phyloP scores from a whole-genome alignment of 2,113 vertebrate species.

The Benitochromis conjunctus region DNA sequence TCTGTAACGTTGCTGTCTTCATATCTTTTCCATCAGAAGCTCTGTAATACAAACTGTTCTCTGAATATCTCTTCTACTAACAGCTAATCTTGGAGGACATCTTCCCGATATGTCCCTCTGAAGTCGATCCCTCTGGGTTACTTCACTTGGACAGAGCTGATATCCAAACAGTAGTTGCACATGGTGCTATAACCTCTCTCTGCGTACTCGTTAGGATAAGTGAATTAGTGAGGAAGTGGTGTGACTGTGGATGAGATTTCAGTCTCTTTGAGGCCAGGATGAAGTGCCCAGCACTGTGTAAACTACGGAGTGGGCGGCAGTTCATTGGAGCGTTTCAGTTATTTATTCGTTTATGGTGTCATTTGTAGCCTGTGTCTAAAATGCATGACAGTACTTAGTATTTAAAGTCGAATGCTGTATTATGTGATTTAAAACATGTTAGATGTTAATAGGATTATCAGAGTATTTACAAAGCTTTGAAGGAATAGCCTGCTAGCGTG shows the following conservation, averaged over 20 bases:
- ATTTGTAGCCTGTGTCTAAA: background rate
- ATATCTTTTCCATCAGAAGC: background rate
- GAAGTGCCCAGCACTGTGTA: background rate
- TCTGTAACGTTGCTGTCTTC: background rate
- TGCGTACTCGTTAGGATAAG: background rate
- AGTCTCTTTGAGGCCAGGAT: background rate
- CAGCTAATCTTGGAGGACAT: constrained; percentile 4
- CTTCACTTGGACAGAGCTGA: background rate
- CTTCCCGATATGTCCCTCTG: background rate
- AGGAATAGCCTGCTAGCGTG: background rate
- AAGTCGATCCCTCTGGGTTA: background rate
- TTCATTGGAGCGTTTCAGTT: background rate
- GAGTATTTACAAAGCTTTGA: background rate
- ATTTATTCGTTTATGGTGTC: background rate
- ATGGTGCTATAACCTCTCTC: background rate
- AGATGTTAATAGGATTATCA: background rate
- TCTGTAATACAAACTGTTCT: constrained; percentile 17
- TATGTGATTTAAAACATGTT: background rate
- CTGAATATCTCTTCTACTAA: background rate
- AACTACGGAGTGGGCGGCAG: background rate
- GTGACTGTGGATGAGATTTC: background rate
- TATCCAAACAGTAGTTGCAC: background rate
- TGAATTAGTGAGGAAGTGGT: background rate
- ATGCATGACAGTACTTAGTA: background rate
- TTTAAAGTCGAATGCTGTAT: background rate